Evolutionary conservation across 2,888 invertebrate genomes (phyloP).

Genomic region (Papilio protenor): DNA sequence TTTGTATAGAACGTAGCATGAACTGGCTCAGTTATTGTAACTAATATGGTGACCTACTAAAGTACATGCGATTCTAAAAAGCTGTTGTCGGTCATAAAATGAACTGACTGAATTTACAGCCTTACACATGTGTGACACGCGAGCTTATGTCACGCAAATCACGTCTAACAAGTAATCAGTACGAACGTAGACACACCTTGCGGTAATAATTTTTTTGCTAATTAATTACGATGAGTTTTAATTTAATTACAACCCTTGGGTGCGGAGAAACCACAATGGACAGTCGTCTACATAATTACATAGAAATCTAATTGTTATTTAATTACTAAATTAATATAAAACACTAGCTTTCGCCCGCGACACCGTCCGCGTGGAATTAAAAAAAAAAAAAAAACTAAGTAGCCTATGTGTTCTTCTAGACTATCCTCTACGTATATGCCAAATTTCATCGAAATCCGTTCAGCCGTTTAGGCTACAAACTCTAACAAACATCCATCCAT

Average conservation of each 20-base stretch:
- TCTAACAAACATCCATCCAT: no score
- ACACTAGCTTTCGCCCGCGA: no score
- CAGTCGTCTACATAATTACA: not conserved
- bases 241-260: constrained; percentile 18
- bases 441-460: no score
- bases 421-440: no score
- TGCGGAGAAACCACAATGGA: not conserved
- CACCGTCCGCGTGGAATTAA: no score
- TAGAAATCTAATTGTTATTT: not conserved
- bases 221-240: constrained; percentile 26
- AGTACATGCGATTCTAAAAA: constrained; percentile 6
- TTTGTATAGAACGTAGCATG: not conserved
- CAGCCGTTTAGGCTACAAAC: no score
- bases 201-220: constrained; percentile 17
- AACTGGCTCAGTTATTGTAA: not conserved
- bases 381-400: no score
- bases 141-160: constrained; percentile 42
- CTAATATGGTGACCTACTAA: not conserved
- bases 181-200: constrained; percentile 31
- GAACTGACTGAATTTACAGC: constrained; percentile 16
- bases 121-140: constrained; percentile 37
- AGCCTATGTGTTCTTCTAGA: no score
- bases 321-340: not conserved
- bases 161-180: constrained; percentile 36
- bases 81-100: constrained; percentile 6